Percentiles rank a stretch among this genome's conserved stretches.
Evolutionary conservation across 1,140 invertebrate species (phyloP).

Genomic region (Araneus ventricosus): DNA sequence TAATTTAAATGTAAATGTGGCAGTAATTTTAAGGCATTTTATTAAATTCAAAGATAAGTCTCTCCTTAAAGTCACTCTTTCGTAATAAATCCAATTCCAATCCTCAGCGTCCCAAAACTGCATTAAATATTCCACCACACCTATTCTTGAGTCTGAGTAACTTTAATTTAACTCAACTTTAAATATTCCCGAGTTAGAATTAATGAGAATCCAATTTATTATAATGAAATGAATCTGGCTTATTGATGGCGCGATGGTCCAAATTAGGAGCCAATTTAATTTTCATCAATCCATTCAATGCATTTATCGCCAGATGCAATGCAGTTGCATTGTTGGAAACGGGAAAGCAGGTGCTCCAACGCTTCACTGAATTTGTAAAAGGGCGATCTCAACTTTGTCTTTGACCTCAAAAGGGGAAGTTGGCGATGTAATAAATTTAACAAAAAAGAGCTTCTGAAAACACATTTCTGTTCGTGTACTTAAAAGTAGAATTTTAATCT

Average conservation of each 20-base stretch:
- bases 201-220: conserved; percentile 15
- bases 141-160: not conserved
- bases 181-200: not conserved
- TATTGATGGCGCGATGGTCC: not conserved
- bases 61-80: not conserved
- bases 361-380: not conserved
- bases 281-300: not conserved
- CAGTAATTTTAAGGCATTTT: not conserved
- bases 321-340: not conserved
- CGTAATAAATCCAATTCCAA: not conserved
- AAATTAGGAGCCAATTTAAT: conserved; percentile 19
- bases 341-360: not conserved
- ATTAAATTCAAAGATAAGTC: not conserved
- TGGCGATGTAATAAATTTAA: not conserved
- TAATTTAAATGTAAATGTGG: too few relatives aligned
- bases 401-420: not conserved
- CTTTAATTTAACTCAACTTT: conserved; percentile 13
- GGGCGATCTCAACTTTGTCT: not conserved
- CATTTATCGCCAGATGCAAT: not conserved
- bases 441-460: not conserved
- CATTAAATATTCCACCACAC: not conserved
- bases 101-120: not conserved
- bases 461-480: too few relatives aligned
- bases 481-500: too few relatives aligned
- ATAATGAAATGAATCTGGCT: conserved; percentile 22